Evolutionary conservation across 2,113 vertebrate genomes (phyloP).

Genomic region (Pteronura brasiliensis): DNA sequence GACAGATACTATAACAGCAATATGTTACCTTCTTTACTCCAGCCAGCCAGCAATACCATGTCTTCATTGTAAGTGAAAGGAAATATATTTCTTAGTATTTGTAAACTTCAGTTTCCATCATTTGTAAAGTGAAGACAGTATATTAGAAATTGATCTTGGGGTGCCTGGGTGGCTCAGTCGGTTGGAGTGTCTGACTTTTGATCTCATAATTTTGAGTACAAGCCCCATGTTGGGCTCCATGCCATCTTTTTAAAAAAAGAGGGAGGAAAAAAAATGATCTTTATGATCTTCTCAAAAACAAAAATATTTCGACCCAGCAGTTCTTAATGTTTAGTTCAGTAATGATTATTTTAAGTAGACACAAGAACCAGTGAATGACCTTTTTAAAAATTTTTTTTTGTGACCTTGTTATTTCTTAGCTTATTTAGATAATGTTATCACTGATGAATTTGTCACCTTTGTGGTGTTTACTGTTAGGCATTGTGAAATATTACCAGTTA

Average conservation of each 20-base stretch:
- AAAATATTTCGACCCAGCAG: not conserved
- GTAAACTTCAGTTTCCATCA: not conserved
- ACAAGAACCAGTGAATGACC: not conserved
- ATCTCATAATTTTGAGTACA: not conserved
- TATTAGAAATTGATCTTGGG: not conserved
- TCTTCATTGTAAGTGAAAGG: not conserved
- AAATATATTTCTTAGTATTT: not conserved
- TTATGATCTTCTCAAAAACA: not conserved
- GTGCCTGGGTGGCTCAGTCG: not conserved
- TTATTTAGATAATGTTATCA: constrained; percentile 3
- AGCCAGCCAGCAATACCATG: not conserved
- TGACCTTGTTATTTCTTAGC: not conserved
- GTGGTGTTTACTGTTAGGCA: not conserved
- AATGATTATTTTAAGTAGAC: not conserved
- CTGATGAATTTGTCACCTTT: not conserved
- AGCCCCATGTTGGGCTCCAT: not conserved
- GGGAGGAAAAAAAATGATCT: not conserved
- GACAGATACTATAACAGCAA: not conserved
- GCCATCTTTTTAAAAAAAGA: not conserved
- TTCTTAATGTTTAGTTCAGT: not conserved
- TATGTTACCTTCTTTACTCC: not conserved
- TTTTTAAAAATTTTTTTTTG: not conserved
- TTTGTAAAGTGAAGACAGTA: not conserved
- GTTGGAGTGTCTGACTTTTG: not conserved
- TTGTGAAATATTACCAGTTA: not conserved